Conservation (phyloP, 1,140 invertebrate species). For the Pentalonia nigronervosa region DNA sequence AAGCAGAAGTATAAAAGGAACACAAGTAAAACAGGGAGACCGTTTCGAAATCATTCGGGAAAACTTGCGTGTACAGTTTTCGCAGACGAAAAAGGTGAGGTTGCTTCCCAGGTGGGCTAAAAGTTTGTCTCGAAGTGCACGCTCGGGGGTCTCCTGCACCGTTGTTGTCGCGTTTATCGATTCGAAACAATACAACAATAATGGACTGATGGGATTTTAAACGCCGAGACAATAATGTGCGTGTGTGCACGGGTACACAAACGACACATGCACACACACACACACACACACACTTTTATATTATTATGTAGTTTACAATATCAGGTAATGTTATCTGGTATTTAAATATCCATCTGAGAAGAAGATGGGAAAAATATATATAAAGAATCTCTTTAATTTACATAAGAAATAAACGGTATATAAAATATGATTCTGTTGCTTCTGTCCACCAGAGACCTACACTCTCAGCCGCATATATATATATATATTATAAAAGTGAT, state of each 20-base stretch:
- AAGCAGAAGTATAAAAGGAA: neutral
- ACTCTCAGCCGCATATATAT: neutral
- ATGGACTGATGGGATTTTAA: constrained; percentile 47
- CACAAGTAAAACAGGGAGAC: neutral
- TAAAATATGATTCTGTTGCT: constrained; percentile 56
- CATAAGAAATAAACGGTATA: constrained; percentile 48
- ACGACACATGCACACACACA: too few species aligned
- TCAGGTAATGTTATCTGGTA: constrained; percentile 51
- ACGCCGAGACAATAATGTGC: constrained; percentile 25
- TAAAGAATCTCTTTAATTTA: constrained; percentile 50
- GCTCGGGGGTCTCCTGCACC: neutral
- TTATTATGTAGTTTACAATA: constrained; percentile 13
- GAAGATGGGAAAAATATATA: neutral
- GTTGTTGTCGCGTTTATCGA: neutral
- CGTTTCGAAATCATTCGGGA: neutral
- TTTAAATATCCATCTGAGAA: constrained; percentile 43
- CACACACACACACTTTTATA: neutral
- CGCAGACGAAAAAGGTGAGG: neutral
- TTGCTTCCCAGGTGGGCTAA: neutral
- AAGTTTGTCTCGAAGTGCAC: constrained; percentile 28
- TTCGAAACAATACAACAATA: constrained; percentile 38
- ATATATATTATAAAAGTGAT: neutral
- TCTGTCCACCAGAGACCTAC: constrained; percentile 13
- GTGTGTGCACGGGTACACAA: neutral
- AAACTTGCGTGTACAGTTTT: neutral